Evolutionary conservation across 2,888 invertebrate species (phyloP).

Genomic region (Xanthia icteritia): DNA sequence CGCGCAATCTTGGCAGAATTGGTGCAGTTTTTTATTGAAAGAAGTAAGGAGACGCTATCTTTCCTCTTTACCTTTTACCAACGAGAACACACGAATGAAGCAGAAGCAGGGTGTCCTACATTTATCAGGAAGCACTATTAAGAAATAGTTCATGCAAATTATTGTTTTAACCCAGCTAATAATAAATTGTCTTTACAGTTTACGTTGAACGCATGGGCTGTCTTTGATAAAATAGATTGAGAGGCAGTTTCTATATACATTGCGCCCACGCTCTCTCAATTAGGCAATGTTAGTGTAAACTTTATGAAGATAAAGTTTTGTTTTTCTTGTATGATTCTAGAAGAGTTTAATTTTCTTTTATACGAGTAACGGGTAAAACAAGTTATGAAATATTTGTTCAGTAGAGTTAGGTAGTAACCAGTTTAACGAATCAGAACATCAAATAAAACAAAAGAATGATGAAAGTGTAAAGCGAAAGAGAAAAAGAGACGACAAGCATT

Average conservation of each 20-base stretch:
- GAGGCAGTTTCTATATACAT: not conserved
- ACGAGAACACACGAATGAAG: not conserved
- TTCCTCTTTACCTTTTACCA: not conserved
- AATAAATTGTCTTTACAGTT: not conserved
- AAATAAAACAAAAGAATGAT: not conserved
- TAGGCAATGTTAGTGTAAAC: not conserved
- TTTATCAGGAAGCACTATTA: not conserved
- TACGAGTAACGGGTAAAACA: not conserved
- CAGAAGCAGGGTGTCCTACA: too few relatives aligned
- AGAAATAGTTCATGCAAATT: not conserved
- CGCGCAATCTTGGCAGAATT: too few relatives aligned
- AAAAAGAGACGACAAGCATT: too few relatives aligned
- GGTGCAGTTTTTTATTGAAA: not conserved
- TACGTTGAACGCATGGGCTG: not conserved
- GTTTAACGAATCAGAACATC: not conserved
- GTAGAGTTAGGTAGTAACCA: too few relatives aligned
- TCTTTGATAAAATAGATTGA: not conserved
- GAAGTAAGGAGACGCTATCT: not conserved
- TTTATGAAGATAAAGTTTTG: not conserved
- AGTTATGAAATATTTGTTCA: not conserved
- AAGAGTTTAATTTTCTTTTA: not conserved
- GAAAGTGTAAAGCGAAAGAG: too few relatives aligned
- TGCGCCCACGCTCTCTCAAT: not conserved
- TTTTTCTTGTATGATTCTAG: not conserved
- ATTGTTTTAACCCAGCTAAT: not conserved